Conservation (phyloP, 2,113 vertebrate genomes). For the Catharus minimus region DNA sequence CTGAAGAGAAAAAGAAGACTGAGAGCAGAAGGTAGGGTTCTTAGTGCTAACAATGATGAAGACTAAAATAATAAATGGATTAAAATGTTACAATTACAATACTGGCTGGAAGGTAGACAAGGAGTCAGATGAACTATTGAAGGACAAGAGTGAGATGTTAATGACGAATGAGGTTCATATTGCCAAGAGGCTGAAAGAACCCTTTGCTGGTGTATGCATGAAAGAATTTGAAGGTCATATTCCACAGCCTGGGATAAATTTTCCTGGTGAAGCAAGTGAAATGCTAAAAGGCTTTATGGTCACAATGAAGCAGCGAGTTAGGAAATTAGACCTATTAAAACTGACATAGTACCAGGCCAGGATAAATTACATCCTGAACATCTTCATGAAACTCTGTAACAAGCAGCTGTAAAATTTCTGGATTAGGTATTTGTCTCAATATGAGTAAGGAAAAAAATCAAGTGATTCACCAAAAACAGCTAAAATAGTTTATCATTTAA, state of each 20-base stretch:
- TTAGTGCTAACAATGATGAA: neutral
- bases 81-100: neutral
- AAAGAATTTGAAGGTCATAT: conserved; percentile 46
- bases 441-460: neutral
- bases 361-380: conserved; percentile 9
- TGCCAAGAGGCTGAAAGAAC: conserved; percentile 43
- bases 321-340: conserved; percentile 49
- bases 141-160: conserved; percentile 16
- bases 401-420: neutral
- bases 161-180: conserved; percentile 20
- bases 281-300: conserved; percentile 40
- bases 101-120: neutral
- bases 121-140: neutral
- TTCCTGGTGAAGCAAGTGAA: conserved; percentile 12
- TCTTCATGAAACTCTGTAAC: neutral
- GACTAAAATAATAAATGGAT: conserved; percentile 13
- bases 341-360: neutral
- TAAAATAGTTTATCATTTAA: neutral
- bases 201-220: neutral
- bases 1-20: neutral
- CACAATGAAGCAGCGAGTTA: neutral
- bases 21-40: neutral
- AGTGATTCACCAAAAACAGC: neutral
- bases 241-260: conserved; percentile 39
- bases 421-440: neutral